phyloP scores from a whole-genome alignment of 1,140 invertebrate genomes.

The Solenopsis invicta region DNA sequence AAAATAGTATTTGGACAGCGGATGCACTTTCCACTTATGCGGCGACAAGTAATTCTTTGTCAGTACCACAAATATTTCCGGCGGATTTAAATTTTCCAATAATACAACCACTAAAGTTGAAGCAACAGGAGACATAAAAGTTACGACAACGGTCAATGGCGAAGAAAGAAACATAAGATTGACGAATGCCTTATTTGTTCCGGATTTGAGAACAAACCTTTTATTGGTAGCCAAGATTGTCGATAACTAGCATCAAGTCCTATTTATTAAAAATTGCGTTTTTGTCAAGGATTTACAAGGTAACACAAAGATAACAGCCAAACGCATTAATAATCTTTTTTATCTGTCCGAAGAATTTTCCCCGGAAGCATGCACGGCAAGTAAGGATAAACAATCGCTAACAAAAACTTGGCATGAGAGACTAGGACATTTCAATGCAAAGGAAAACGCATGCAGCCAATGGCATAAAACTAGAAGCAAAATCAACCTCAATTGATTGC shows the following conservation, averaged over 20 bases:
- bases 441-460: not conserved
- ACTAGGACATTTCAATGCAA: not conserved
- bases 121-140: not conserved
- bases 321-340: not conserved
- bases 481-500: not conserved
- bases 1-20: not conserved
- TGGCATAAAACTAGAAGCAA: not conserved
- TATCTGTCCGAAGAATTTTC: not conserved
- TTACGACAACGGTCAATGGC: not conserved
- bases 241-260: not conserved
- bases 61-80: not conserved
- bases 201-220: too few species aligned
- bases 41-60: not conserved
- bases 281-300: not conserved
- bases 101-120: not conserved
- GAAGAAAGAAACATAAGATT: not conserved
- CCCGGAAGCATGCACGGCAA: not conserved
- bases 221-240: not conserved
- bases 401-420: not conserved
- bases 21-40: too few species aligned
- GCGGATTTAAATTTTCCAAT: not conserved
- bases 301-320: not conserved
- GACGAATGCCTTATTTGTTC: too few species aligned
- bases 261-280: not conserved
- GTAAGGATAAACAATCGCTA: not conserved